These are phyloP conservation scores for Aplysina aerophoba DNA, from an alignment of 37 sponge, comb jelly and placozoan genomes.

Conservation along the genomic window DNA sequence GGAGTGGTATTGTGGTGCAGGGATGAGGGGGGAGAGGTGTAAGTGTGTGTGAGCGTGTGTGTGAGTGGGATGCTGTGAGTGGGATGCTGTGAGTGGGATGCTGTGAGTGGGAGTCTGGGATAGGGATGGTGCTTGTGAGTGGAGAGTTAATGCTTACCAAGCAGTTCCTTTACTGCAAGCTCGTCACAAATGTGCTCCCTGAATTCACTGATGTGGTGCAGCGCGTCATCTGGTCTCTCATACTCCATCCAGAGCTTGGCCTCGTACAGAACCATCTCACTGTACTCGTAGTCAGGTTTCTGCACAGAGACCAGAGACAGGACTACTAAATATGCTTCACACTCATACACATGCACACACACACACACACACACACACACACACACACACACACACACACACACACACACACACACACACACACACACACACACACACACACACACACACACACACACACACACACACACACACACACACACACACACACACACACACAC, in stretches of 20 bases:
- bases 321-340: too few species aligned
- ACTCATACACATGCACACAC: too few species aligned
- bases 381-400: too few species aligned
- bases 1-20: background rate
- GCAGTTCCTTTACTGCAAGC: conserved; percentile 60
- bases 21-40: background rate
- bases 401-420: too few species aligned
- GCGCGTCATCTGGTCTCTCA: conserved; percentile 60
- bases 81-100: too few species aligned
- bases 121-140: too few species aligned
- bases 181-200: conserved; percentile 71
- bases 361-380: too few species aligned
- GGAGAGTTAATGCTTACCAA: conserved; percentile 45
- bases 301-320: background rate
- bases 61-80: too few species aligned
- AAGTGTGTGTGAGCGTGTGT: background rate
- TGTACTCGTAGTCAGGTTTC: conserved; percentile 79
- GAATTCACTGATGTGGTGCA: conserved; percentile 66
- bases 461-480: too few species aligned
- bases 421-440: too few species aligned
- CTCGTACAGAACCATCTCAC: conserved; percentile 94
- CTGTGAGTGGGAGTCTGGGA: background rate
- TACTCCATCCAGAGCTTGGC: conserved; percentile 78
- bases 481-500: too few species aligned
- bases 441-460: background rate